These are phyloP conservation scores for Halcyon badia DNA, from an alignment of 2,797 vertebrate species.

Conservation along the genomic window DNA sequence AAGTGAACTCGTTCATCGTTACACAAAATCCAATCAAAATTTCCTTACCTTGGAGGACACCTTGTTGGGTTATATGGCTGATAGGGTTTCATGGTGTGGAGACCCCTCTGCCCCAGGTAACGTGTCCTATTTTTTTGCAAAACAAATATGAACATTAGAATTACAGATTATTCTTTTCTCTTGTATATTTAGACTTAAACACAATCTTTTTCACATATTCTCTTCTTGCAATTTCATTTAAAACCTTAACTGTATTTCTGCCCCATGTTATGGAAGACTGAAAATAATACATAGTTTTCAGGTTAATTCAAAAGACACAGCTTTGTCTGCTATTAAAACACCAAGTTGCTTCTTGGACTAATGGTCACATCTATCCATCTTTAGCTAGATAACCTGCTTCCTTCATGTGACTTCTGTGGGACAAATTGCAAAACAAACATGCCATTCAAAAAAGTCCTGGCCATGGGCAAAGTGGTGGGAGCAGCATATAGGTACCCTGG, in stretches of 20 bases:
- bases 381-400: neutral
- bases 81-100: slow-evolving; percentile 81
- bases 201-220: neutral
- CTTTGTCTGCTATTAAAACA: neutral
- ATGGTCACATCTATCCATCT: neutral
- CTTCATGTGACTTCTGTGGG: neutral
- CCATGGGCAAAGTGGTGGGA: neutral
- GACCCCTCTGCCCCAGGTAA: slow-evolving; percentile 72
- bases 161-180: neutral
- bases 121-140: neutral
- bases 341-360: neutral
- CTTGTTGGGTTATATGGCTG: slow-evolving; percentile 78
- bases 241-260: neutral
- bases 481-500: neutral
- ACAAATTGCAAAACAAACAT: neutral
- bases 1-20: slow-evolving; percentile 71
- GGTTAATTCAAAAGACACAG: neutral
- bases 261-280: neutral
- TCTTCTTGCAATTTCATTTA: neutral
- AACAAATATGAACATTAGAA: neutral
- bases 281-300: neutral
- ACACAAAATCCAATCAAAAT: slow-evolving; percentile 26
- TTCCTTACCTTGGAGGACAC: slow-evolving; percentile 82
- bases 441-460: neutral
- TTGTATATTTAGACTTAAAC: neutral